These are phyloP conservation scores for Brachyptera putata DNA, from an alignment of 2,888 invertebrate species.

Conservation along the genomic window DNA sequence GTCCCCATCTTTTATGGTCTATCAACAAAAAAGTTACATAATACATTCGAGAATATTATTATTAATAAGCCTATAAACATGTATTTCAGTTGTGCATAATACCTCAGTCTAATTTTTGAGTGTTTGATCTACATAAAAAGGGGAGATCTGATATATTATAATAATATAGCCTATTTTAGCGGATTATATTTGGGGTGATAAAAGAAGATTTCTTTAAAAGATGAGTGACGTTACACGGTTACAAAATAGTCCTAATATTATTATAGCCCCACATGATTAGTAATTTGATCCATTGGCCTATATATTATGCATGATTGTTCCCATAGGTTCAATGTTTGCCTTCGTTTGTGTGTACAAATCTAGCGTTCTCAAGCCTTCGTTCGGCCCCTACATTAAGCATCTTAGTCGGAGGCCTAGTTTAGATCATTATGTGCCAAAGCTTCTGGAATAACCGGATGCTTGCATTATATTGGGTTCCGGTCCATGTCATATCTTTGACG, in stretches of 20 bases:
- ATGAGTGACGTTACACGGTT: not conserved
- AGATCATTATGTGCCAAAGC: conserved; percentile 1
- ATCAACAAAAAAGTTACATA: no score
- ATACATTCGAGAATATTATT: no score
- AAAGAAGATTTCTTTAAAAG: no score
- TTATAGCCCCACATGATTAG: no score
- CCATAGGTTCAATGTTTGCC: not conserved
- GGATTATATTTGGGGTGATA: no score
- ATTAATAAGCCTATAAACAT: no score
- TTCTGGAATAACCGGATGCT: conserved; percentile 31
- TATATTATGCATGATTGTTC: not conserved
- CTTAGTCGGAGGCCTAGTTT: not conserved
- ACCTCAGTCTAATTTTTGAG: no score
- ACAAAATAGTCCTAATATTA: not conserved
- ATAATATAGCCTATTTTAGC: no score
- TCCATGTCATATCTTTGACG: conserved; percentile 21
- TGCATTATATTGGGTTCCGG: conserved; percentile 31
- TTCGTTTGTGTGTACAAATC: not conserved
- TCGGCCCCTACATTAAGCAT: conserved; percentile 23
- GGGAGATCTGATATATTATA: no score
- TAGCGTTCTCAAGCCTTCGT: conserved; percentile 22
- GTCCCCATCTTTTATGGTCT: no score
- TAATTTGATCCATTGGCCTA: not conserved
- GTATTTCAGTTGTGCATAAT: no score
- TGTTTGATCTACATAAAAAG: no score